Conservation (phyloP, 2,113 vertebrate genomes). For the Rhinolophus sinicus region DNA sequence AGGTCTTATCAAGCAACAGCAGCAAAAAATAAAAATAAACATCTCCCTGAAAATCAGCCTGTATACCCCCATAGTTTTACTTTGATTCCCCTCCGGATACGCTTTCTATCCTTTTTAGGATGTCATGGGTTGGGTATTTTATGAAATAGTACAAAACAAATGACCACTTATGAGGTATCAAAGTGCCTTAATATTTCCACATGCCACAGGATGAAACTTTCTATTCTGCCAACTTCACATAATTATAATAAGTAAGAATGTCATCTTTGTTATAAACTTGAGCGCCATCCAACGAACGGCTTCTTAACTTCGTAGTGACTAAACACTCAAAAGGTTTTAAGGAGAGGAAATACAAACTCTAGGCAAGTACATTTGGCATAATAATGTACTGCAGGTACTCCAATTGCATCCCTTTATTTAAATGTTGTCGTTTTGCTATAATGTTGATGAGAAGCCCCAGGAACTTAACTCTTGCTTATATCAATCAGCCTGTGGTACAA, state of each 20-base stretch:
- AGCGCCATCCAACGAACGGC: neutral
- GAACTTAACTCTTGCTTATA: neutral
- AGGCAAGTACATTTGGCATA: neutral
- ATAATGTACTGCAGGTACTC: neutral
- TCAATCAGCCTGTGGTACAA: neutral
- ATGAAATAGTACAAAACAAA: neutral
- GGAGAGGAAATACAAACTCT: neutral
- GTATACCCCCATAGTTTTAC: neutral
- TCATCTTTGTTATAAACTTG: neutral
- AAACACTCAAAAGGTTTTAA: neutral
- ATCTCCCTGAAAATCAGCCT: neutral
- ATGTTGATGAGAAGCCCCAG: neutral
- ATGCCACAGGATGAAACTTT: neutral
- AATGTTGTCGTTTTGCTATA: neutral
- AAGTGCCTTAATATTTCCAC: neutral
- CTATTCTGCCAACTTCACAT: neutral
- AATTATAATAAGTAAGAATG: neutral
- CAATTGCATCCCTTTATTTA: neutral
- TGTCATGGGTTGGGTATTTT: neutral
- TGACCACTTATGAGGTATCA: neutral
- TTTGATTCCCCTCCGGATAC: too few relatives aligned
- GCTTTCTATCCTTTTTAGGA: neutral
- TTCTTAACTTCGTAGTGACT: neutral
- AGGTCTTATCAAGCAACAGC: neutral
- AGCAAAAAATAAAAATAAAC: neutral